Evolutionary conservation across 2,888 invertebrate genomes (phyloP).

Genomic region (Macaria notata): DNA sequence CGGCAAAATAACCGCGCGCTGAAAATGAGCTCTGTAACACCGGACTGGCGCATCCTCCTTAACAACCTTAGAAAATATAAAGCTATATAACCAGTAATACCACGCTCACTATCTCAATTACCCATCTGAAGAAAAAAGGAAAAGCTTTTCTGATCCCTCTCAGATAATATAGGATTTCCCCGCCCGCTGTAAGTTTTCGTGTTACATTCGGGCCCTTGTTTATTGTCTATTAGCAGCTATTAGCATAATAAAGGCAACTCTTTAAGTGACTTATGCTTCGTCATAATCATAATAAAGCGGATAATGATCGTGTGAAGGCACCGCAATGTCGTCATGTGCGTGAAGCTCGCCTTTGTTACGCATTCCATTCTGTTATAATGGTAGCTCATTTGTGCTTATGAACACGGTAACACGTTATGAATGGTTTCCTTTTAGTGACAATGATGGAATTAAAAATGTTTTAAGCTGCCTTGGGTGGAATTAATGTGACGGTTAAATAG

Average conservation of each 20-base stretch:
- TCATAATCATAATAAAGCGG: conserved; percentile 44
- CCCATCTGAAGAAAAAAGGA: conserved; percentile 4
- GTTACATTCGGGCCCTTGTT: conserved; percentile 6
- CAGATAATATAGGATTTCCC: conserved; percentile 10
- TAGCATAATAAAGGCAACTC: conserved; percentile 24
- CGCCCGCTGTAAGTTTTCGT: background rate
- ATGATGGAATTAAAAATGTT: background rate
- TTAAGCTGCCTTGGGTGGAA: background rate
- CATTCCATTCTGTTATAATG: conserved; percentile 22
- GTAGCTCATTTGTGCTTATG: conserved; percentile 19
- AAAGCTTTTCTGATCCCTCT: conserved; percentile 9
- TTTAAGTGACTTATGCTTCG: conserved; percentile 39
- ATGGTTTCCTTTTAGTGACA: conserved; percentile 7
- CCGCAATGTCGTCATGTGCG: conserved; percentile 15
- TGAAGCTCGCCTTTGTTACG: conserved; percentile 20
- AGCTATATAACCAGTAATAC: conserved; percentile 1
- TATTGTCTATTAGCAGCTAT: conserved; percentile 7
- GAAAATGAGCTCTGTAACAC: conserved; percentile 1
- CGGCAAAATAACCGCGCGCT: conserved; percentile 1
- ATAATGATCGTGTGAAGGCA: conserved; percentile 19
- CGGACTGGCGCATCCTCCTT: background rate
- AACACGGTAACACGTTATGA: conserved; percentile 12
- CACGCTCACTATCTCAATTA: conserved; percentile 10
- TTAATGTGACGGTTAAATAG: background rate
- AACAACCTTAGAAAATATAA: background rate